These are phyloP conservation scores for Porites lobata DNA, from an alignment of 92 coral and sea anemone species.

Conservation along the genomic window DNA sequence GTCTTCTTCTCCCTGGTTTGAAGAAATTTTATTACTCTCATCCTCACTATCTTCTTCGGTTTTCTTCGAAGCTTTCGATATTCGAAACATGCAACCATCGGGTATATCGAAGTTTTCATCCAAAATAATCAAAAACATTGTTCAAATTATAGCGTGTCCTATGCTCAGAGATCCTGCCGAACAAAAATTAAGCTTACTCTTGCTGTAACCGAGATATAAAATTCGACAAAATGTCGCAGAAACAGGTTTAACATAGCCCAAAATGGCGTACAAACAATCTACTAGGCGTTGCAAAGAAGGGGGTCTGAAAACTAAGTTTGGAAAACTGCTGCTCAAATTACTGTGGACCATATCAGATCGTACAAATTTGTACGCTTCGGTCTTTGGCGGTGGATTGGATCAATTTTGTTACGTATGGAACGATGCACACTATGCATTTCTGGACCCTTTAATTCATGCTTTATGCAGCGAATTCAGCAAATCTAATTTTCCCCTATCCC, in stretches of 20 bases:
- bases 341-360: too few species aligned
- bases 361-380: too few species aligned
- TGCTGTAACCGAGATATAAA: background rate
- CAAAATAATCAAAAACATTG: background rate
- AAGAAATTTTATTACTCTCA: too few species aligned
- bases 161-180: background rate
- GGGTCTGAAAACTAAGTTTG: background rate
- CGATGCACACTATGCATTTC: too few species aligned
- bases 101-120: background rate
- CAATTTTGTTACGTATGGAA: too few species aligned
- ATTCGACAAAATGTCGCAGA: background rate
- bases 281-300: constrained; percentile 11
- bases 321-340: background rate
- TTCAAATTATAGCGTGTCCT: background rate
- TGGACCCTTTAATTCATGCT: too few species aligned
- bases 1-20: too few species aligned
- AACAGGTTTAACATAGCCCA: background rate
- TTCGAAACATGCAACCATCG: background rate
- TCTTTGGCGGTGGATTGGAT: too few species aligned
- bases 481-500: too few species aligned
- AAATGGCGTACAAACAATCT: background rate
- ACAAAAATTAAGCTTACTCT: background rate
- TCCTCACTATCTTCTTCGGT: too few species aligned
- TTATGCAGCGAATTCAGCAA: too few species aligned
- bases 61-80: too few species aligned